These are phyloP conservation scores for Glyphotaelius pellucidus DNA, from an alignment of 2,888 invertebrate species.

Conservation along the genomic window DNA sequence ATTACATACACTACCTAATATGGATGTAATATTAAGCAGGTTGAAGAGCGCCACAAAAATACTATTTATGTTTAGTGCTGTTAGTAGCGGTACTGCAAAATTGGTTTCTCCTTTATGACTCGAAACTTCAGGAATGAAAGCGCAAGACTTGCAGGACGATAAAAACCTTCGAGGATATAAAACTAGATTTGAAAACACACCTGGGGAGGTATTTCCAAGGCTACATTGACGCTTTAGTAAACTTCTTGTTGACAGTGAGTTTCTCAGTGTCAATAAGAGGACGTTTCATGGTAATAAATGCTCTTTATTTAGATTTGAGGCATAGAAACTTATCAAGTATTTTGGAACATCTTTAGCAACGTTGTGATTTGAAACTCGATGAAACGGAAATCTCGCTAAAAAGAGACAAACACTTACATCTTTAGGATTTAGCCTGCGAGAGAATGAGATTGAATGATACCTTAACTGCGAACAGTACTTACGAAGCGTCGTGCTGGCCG, in stretches of 20 bases:
- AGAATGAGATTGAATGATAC: no score
- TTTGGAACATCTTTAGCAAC: no score
- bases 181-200: conserved; percentile 27
- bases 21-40: no score
- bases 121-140: background rate
- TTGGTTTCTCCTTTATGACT: conserved; percentile 9
- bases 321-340: background rate
- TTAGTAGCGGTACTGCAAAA: background rate
- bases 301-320: background rate
- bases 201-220: background rate
- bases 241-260: background rate
- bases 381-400: no score
- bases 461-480: no score
- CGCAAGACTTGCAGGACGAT: background rate
- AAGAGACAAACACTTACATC: no score
- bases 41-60: background rate
- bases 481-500: no score
- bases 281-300: background rate
- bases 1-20: no score
- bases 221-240: background rate
- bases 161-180: conserved; percentile 19
- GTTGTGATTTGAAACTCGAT: no score
- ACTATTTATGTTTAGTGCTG: background rate
- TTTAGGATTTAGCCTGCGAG: no score
- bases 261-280: background rate